Evolutionary conservation across 2,797 vertebrate species (phyloP).

Genomic region (Halcyon leucocephala): DNA sequence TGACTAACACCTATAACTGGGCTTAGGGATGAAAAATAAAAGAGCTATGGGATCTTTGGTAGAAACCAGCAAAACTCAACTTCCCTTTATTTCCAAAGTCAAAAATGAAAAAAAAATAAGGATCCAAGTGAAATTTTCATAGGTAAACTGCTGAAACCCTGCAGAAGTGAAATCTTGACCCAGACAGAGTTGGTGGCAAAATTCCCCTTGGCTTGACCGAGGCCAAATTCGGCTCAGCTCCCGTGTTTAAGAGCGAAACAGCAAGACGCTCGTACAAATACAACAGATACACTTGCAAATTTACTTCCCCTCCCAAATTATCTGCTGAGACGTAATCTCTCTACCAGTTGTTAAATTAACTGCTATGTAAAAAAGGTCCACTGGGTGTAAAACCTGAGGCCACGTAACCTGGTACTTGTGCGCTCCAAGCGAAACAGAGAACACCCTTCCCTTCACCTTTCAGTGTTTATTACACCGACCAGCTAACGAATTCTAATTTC

Average conservation of each 20-base stretch:
- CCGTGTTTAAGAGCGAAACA: not conserved
- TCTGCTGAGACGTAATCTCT: not conserved
- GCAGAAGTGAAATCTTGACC: not conserved
- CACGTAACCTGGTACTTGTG: not conserved
- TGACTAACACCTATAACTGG: slow-evolving; percentile 19
- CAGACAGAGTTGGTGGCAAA: not conserved
- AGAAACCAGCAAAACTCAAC: not conserved
- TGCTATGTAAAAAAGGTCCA: not conserved
- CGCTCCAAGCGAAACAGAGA: slow-evolving; percentile 7
- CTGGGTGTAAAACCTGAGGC: not conserved
- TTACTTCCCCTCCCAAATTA: not conserved
- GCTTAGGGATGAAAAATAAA: not conserved
- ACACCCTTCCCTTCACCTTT: not conserved
- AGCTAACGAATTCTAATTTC: not conserved
- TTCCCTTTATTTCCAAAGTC: not conserved
- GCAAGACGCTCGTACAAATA: not conserved
- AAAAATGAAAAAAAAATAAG: not conserved
- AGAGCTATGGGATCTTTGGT: not conserved
- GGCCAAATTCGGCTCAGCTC: not conserved
- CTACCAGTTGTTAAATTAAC: not conserved
- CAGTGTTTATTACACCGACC: accelerated
- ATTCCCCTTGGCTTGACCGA: not conserved
- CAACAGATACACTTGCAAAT: not conserved
- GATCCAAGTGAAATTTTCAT: not conserved
- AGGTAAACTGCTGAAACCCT: not conserved